These are phyloP conservation scores for Saccostrea glomerata DNA, from an alignment of 1,140 invertebrate genomes.

Conservation along the genomic window DNA sequence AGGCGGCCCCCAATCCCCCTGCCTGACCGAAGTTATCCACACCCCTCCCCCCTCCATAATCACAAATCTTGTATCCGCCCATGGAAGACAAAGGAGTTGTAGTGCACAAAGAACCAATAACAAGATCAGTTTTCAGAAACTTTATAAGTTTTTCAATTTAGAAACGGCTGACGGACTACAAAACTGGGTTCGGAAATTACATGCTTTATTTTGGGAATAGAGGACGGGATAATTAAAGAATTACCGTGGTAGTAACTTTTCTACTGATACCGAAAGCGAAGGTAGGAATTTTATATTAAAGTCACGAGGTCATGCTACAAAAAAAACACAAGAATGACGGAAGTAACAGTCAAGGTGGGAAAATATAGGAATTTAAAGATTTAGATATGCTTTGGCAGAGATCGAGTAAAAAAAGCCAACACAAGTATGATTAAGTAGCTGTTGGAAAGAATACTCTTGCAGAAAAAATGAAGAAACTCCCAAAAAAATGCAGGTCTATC, in stretches of 20 bases:
- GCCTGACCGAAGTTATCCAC: too few relatives aligned
- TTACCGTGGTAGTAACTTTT: background rate
- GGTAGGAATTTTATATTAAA: background rate
- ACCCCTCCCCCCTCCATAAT: too few relatives aligned
- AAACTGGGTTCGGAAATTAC: constrained; percentile 34
- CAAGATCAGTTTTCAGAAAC: background rate
- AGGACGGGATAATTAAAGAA: constrained; percentile 43
- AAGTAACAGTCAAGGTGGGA: background rate
- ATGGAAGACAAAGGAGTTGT: too few relatives aligned
- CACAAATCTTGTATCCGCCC: too few relatives aligned
- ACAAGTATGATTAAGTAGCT: constrained; percentile 13
- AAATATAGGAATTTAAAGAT: constrained; percentile 19
- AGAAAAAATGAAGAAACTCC: background rate
- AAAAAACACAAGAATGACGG: constrained; percentile 31
- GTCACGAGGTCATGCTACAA: background rate
- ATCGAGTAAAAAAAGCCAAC: background rate
- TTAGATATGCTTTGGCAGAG: background rate
- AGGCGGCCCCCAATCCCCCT: too few relatives aligned
- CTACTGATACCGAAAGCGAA: background rate
- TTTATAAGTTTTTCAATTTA: constrained; percentile 9
- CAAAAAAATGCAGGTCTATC: background rate
- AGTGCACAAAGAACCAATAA: background rate
- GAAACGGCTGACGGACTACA: constrained; percentile 39
- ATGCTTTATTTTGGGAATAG: constrained; percentile 42
- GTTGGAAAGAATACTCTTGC: constrained; percentile 37